Conservation (phyloP, 1,140 invertebrate species). For the Arion vulgaris region DNA sequence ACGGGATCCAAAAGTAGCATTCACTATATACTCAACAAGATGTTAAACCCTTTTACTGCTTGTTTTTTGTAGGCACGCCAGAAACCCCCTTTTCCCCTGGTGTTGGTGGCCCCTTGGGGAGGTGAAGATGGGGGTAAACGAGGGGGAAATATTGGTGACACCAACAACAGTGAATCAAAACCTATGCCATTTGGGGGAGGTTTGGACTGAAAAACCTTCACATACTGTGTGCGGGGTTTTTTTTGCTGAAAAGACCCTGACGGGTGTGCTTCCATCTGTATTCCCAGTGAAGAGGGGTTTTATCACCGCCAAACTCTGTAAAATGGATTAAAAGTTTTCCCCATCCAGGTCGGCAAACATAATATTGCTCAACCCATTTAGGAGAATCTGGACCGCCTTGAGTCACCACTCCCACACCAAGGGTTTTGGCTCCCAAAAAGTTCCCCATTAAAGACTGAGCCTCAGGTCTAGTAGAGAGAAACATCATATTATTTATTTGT, state of each 20-base stretch:
- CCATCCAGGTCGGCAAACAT: constrained; percentile 73
- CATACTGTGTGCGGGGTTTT: constrained; percentile 54
- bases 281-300: constrained; percentile 54
- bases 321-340: constrained; percentile 45
- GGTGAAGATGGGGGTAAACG: not conserved
- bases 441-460: constrained; percentile 73
- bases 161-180: constrained; percentile 56
- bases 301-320: constrained; percentile 35
- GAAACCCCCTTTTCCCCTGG: not conserved
- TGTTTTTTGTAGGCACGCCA: not conserved
- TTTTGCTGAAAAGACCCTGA: constrained; percentile 55
- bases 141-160: constrained; percentile 43
- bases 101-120: not conserved
- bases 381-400: constrained; percentile 72
- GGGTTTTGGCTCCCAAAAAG: constrained; percentile 79
- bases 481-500: not conserved
- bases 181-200: constrained; percentile 31
- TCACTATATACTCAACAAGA: not conserved
- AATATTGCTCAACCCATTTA: constrained; percentile 83
- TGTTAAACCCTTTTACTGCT: not conserved
- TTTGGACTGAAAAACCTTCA: constrained; percentile 45
- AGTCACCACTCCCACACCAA: constrained; percentile 83
- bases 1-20: too few species aligned
- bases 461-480: constrained; percentile 32
- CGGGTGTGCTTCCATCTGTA: constrained; percentile 48